Base-by-base conservation (phyloP, 2,113 vertebrate species). In the Laticauda colubrina region DNA sequence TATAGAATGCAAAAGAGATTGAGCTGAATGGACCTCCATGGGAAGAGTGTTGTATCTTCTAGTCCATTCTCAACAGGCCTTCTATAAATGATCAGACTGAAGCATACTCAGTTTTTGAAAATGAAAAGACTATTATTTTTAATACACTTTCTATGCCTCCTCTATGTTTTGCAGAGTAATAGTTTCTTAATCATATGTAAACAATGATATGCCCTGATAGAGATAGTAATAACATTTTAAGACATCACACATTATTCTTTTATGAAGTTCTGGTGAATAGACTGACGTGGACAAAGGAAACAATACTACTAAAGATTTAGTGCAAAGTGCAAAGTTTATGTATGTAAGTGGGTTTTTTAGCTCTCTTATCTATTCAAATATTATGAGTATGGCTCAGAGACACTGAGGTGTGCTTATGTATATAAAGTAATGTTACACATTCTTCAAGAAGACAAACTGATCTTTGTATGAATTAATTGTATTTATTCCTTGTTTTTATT, bases 401-500 rank as follows among this genome's bases (percentile, higher is more conserved):
- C 7, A 54, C 15, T 54, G n/a, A 87, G 51, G 21, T 54, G 11
- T 23, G 4, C 9, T 55, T 81, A 85, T 23, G 6, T 43, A 26
- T 55, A 9, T 55, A 85, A 21, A 85, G 3, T 81, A 81, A 21
- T 86, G 23, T 88, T 26, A 14, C 48, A 54, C 26, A 43, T 48
- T 56, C 85, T 92, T 92, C 43, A 56, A 51, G 23, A 10, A 90
- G 81, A 55, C 20, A 8, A 54, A 87, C 29, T 64, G 12, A 29
- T 64, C 8, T 43, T 87, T 90, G 23, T 64, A 34, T 23, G 23
- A 54, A 64, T 54, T 59, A 85, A 2, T 14, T 57, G 69, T 92
- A 85, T 34, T 24, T 20, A 93, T 91, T 95, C 64, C 92, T 96
- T 96, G 48, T 43, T 97, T 97, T 96, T 93, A 91, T 92, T 97